These are phyloP conservation scores for Tenthredo distinguenda DNA, from an alignment of 2,888 invertebrate genomes.

Conservation along the genomic window DNA sequence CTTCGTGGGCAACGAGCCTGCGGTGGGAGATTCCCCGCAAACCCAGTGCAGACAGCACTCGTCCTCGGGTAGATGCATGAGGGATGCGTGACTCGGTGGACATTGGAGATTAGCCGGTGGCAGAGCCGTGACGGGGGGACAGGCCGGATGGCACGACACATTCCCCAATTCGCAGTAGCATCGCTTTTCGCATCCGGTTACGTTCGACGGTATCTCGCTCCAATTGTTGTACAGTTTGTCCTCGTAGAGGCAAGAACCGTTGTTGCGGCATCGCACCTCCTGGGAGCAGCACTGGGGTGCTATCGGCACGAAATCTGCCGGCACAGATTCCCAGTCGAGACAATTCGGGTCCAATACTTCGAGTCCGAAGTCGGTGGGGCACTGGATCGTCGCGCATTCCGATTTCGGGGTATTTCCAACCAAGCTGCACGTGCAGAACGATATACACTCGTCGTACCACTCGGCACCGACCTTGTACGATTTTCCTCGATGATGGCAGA, in stretches of 20 bases:
- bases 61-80: conserved; percentile 85
- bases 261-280: conserved; percentile 87
- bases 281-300: conserved; percentile 92
- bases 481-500: conserved; percentile 73
- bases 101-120: conserved; percentile 89
- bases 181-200: conserved; percentile 91
- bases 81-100: conserved; percentile 83
- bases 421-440: conserved; percentile 86
- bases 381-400: conserved; percentile 90
- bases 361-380: conserved; percentile 91
- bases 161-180: conserved; percentile 95
- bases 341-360: conserved; percentile 92
- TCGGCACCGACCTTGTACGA: conserved; percentile 78
- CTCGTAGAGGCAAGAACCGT: conserved; percentile 89
- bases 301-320: conserved; percentile 84
- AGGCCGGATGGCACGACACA: conserved; percentile 90
- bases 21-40: conserved; percentile 69
- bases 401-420: conserved; percentile 78
- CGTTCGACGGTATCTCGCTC: conserved; percentile 88
- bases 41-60: conserved; percentile 93
- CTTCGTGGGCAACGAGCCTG: neutral
- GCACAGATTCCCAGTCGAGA: conserved; percentile 91
- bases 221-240: conserved; percentile 85
- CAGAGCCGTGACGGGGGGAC: conserved; percentile 87
- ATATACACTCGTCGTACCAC: conserved; percentile 88